A percentile compares a stretch with the other conserved stretches of the same genome.
These are phyloP conservation scores for Chascanopsetta lugubris DNA, from an alignment of 2,113 vertebrate species.

Conservation along the genomic window DNA sequence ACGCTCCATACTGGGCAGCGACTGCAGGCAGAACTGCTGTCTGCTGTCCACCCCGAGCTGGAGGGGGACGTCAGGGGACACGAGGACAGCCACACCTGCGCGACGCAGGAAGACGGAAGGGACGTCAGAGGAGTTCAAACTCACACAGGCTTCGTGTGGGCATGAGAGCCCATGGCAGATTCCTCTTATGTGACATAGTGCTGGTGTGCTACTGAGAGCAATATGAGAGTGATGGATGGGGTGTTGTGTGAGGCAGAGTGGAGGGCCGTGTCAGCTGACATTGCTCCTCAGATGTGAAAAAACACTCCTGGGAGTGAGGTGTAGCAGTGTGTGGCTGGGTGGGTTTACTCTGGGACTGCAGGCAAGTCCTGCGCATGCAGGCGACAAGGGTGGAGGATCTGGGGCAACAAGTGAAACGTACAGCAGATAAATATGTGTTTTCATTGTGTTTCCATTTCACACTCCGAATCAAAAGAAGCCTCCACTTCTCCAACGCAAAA, in stretches of 20 bases:
- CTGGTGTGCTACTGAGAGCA: slow-evolving; percentile 51
- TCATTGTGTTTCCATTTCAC: neutral
- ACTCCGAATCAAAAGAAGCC: neutral
- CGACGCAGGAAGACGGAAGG: slow-evolving; percentile 5
- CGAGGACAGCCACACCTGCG: slow-evolving; percentile 85
- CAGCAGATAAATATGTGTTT: neutral
- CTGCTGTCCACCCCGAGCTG: slow-evolving; percentile 83
- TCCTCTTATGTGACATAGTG: slow-evolving; percentile 63
- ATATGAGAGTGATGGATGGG: slow-evolving; percentile 47
- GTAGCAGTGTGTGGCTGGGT: slow-evolving; percentile 39
- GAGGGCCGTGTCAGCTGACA: slow-evolving; percentile 63
- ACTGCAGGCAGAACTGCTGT: slow-evolving; percentile 86
- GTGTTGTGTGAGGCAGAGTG: slow-evolving; percentile 60
- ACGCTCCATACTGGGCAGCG: slow-evolving; percentile 69
- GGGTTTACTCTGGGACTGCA: slow-evolving; percentile 45
- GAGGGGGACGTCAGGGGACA: slow-evolving; percentile 80
- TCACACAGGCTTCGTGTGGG: neutral
- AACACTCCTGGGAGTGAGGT: slow-evolving; percentile 57
- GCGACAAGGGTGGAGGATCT: slow-evolving; percentile 2
- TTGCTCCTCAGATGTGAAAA: slow-evolving; percentile 58
- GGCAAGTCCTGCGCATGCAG: slow-evolving; percentile 18
- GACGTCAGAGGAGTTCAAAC: slow-evolving; percentile 2
- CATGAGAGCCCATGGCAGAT: slow-evolving; percentile 35
- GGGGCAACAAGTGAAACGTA: slow-evolving; percentile 15
- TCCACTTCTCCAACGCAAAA: neutral